Evolutionary conservation across 1,140 invertebrate genomes (phyloP).

Genomic region (Lycorma delicatula): DNA sequence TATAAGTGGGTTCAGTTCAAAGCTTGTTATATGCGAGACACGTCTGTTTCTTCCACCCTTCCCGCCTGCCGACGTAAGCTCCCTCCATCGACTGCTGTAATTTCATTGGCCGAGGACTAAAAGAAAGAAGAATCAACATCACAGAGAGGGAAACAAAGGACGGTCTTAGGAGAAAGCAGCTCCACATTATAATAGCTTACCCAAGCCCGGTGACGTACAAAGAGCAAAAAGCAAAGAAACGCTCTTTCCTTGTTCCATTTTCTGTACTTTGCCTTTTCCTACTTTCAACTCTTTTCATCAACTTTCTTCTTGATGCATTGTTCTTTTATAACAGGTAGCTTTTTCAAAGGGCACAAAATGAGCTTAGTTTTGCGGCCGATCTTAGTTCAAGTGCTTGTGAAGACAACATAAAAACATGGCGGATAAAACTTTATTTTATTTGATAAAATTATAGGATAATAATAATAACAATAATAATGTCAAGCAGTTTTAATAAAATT

Average conservation of each 20-base stretch:
- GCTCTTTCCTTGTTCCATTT: neutral
- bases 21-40: no score
- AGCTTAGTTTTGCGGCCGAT: conserved; percentile 2
- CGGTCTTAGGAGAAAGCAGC: neutral
- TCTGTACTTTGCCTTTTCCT: neutral
- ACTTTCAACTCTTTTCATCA: neutral
- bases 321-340: neutral
- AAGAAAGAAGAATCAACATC: neutral
- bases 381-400: neutral
- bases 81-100: neutral
- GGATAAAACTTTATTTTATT: no score
- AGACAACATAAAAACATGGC: no score
- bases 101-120: neutral
- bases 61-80: neutral
- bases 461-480: no score
- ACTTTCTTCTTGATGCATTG: neutral
- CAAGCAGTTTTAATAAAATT: no score
- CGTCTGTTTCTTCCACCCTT: neutral
- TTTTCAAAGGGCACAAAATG: neutral
- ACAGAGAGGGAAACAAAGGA: neutral
- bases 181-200: neutral
- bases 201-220: neutral
- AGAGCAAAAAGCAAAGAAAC: neutral
- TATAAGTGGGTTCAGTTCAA: no score
- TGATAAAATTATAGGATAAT: no score